Evolutionary conservation across 2,113 vertebrate species (phyloP).

Genomic region (Gopherus evgoodei): DNA sequence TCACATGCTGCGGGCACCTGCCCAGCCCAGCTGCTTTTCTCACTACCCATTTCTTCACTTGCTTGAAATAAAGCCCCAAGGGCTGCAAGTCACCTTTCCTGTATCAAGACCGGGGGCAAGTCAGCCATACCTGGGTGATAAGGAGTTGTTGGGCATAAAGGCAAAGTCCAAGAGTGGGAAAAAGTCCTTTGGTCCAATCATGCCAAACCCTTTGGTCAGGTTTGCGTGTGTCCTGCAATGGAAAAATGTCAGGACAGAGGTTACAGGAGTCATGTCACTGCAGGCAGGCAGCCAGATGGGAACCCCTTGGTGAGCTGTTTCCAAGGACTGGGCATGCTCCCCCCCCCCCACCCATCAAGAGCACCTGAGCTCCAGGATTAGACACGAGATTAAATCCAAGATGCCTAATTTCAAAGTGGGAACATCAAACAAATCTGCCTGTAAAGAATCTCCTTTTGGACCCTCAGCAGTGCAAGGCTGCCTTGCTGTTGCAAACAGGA

Average conservation of each 20-base stretch:
- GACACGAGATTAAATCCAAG: too few species aligned
- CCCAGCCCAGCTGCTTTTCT: too few species aligned
- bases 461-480: rapidly evolving
- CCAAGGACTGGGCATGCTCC: too few species aligned
- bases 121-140: conserved; percentile 83
- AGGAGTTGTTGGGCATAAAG: conserved; percentile 96
- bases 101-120: background rate
- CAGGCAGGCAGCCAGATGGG: too few species aligned
- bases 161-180: conserved; percentile 97
- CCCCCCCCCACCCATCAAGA: too few species aligned
- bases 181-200: conserved; percentile 96
- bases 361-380: too few species aligned
- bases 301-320: too few species aligned
- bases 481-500: background rate
- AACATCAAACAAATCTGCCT: too few species aligned
- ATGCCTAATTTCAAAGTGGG: too few species aligned
- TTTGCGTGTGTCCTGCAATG: conserved; percentile 89
- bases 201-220: conserved; percentile 94
- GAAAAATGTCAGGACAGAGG: too few species aligned
- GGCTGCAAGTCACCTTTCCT: background rate
- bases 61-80: background rate
- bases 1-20: background rate
- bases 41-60: background rate
- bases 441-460: background rate
- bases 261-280: too few species aligned